phyloP scores from a whole-genome alignment of 2,888 invertebrate species.

The Acleris cristana region DNA sequence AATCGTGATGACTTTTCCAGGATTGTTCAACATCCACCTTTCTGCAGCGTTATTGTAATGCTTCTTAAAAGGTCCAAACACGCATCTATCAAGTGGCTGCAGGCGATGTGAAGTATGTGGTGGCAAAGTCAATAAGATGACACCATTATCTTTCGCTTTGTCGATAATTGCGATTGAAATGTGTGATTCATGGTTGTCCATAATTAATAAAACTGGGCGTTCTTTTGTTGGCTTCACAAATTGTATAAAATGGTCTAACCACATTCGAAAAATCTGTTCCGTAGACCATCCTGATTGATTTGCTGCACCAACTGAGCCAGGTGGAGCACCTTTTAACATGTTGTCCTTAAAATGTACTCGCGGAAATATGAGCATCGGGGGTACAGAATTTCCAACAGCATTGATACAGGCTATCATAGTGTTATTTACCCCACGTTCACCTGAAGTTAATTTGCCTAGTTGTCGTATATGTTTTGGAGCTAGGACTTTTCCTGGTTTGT shows the following conservation, averaged over 20 bases:
- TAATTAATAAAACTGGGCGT: too few species aligned
- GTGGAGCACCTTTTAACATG: conserved; percentile 3
- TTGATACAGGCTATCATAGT: background rate
- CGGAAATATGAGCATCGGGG: background rate
- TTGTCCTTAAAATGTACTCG: background rate
- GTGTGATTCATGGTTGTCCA: too few species aligned
- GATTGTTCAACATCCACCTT: conserved; percentile 43
- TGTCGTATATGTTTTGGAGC: conserved; percentile 38
- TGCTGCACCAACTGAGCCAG: background rate
- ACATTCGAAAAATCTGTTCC: background rate
- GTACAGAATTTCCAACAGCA: conserved; percentile 9
- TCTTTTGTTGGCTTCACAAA: conserved; percentile 6
- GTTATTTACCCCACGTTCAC: conserved; percentile 4
- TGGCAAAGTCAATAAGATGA: conserved; percentile 1
- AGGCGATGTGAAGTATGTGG: conserved; percentile 1
- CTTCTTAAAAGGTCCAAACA: conserved; percentile 44
- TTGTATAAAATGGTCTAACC: conserved; percentile 26
- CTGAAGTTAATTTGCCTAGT: conserved; percentile 37
- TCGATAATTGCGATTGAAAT: too few species aligned
- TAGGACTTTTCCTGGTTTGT: conserved; percentile 35
- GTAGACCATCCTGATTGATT: conserved; percentile 4
- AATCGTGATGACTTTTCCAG: conserved; percentile 42
- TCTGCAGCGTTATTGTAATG: conserved; percentile 39
- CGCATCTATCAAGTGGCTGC: conserved; percentile 41
- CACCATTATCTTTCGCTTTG: conserved; percentile 1